phyloP scores from a whole-genome alignment of 2,888 invertebrate species.

The Patella pellucida region DNA sequence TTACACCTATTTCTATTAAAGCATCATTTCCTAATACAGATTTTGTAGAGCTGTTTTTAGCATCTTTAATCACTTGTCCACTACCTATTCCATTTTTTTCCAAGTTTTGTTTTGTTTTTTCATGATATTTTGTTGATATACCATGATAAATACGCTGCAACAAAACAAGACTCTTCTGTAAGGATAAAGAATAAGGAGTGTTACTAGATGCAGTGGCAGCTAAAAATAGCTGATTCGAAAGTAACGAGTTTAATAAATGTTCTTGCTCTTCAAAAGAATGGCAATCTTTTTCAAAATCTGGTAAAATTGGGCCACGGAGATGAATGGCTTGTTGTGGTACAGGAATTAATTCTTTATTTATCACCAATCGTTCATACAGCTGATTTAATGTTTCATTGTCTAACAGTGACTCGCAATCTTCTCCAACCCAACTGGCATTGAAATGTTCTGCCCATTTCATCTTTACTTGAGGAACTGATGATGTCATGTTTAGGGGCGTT shows the following conservation, averaged over 20 bases:
- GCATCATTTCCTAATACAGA: slow-evolving; percentile 71
- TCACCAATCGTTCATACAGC: slow-evolving; percentile 75
- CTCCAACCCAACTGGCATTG: slow-evolving; percentile 76
- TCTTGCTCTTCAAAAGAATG: slow-evolving; percentile 74
- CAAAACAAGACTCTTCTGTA: slow-evolving; percentile 75
- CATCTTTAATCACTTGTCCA: slow-evolving; percentile 23
- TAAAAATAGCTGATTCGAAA: slow-evolving; percentile 74
- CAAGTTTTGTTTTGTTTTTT: slow-evolving; percentile 27
- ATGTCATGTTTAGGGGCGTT: too few relatives aligned
- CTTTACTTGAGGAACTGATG: slow-evolving; percentile 52
- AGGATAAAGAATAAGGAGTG: slow-evolving; percentile 75
- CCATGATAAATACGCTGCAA: slow-evolving; percentile 76
- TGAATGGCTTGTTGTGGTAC: slow-evolving; percentile 64
- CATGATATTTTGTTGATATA: slow-evolving; percentile 74
- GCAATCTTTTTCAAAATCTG: slow-evolving; percentile 75
- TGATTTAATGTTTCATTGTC: slow-evolving; percentile 74
- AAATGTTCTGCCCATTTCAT: slow-evolving; percentile 76
- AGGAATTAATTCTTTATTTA: slow-evolving; percentile 71
- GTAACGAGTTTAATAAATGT: slow-evolving; percentile 74
- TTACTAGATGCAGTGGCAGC: slow-evolving; percentile 75
- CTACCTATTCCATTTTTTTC: slow-evolving; percentile 14
- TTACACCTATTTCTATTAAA: slow-evolving; percentile 77
- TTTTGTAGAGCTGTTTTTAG: background rate
- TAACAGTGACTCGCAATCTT: slow-evolving; percentile 75
- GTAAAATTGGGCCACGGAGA: slow-evolving; percentile 70